A percentile compares a stretch with the other conserved stretches of the same genome.
phyloP scores from a whole-genome alignment of 2,888 invertebrate genomes.

The Acleris sparsana region DNA sequence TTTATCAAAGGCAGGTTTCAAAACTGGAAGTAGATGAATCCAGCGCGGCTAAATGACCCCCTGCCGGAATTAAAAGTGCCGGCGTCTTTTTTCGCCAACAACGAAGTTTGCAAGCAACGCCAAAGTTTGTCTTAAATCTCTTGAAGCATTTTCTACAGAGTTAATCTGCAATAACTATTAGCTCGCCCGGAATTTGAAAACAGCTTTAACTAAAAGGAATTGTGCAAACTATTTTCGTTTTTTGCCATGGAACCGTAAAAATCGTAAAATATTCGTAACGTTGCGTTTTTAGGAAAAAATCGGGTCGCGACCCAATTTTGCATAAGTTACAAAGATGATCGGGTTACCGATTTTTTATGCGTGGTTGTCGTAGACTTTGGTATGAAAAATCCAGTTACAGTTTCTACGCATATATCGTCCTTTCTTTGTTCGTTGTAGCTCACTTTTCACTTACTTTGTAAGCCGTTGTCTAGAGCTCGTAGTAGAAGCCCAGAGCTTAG shows the following conservation, averaged over 20 bases:
- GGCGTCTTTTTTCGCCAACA: slow-evolving; percentile 21
- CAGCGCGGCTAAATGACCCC: slow-evolving; percentile 21
- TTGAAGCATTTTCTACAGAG: slow-evolving; percentile 17
- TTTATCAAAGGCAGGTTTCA: background rate
- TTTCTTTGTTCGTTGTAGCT: no score
- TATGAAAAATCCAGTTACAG: no score
- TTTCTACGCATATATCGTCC: no score
- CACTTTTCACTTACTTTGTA: no score
- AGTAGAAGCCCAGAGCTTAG: no score
- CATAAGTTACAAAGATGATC: slow-evolving; percentile 17
- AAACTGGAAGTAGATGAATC: slow-evolving; percentile 14
- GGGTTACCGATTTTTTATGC: slow-evolving; percentile 4
- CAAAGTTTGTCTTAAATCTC: slow-evolving; percentile 26
- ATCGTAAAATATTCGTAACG: slow-evolving; percentile 24
- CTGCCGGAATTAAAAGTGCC: slow-evolving; percentile 23
- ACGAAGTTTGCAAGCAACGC: slow-evolving; percentile 24
- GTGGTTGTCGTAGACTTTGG: background rate
- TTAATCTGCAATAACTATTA: slow-evolving; percentile 25
- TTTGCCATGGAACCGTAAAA: slow-evolving; percentile 13
- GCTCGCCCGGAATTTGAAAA: slow-evolving; percentile 3
- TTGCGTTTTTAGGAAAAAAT: slow-evolving; percentile 26
- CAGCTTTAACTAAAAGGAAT: slow-evolving; percentile 7
- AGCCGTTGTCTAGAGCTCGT: no score
- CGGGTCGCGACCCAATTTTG: slow-evolving; percentile 28
- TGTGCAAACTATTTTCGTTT: slow-evolving; percentile 11